Evolutionary conservation across 2,113 vertebrate genomes (phyloP), one percentile per base, ranked within the genome.

Genomic region (Corythornis madagascariensis): DNA sequence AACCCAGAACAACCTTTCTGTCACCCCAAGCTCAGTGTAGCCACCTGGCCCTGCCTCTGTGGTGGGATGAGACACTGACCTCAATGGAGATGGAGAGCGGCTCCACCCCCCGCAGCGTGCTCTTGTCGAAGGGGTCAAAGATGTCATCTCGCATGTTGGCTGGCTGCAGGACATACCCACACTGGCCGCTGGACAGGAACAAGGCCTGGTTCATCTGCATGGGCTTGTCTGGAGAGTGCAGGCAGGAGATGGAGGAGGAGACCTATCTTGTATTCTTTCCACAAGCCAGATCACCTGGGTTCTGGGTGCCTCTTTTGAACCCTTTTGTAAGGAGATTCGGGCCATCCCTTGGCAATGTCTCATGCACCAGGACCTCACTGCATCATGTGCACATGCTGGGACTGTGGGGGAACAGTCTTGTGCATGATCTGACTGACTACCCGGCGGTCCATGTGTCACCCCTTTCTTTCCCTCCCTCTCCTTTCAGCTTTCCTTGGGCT

Each of bases 181-280:
- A 99, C 86, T 97, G 97, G 19, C 99, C 99, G 3, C 98, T 99
- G 35, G 99, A 96, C 98, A 99, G 98, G 97, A 99, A 99, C 78
- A 99, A 97, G 40, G 99, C 99, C 97, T 99, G 99, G 96, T 99
- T 99, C 99, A 99, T 99, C 98, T 99, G 99, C 99, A 99, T 99
- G 83, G 99, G 99, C 92, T 99, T 99, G 92, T 99, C 99, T 99
- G 96, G 24, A 95, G 96, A 71, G 76, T 52, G 67, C 21, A 94
- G 50, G 63, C 40, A 89, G 67, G 33, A 86, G 33, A 61, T 13
- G 35, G 24, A 82, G 45, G 40, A 48, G 42, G 7, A 69, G 21
- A 40, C n/a, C 26, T 31, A 40, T n/a, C n/a, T 26, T 35, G 16
- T n/a, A 52, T 25, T 43, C 38, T 3, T 88, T 16, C 19, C 76